A percentile compares a stretch with the other conserved stretches of the same genome.
Evolutionary conservation across 2,888 invertebrate genomes (phyloP).

Genomic region (Limnephilus lunatus): DNA sequence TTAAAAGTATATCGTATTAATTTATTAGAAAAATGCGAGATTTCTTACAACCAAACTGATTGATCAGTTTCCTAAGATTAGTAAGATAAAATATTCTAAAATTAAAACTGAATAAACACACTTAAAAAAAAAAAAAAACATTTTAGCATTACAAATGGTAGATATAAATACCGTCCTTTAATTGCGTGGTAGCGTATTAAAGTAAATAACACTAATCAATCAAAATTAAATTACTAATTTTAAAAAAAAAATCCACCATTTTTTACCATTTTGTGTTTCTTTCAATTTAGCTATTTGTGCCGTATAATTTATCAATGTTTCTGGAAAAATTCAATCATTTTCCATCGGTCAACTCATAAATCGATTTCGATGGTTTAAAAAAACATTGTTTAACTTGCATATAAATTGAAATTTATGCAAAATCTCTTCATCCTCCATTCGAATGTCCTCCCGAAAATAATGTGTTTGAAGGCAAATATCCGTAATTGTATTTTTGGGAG

Average conservation of each 20-base stretch:
- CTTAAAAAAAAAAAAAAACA: no score
- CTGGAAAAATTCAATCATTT: background rate
- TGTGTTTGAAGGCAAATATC: conserved; percentile 7
- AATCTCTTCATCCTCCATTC: conserved; percentile 6
- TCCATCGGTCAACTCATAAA: background rate
- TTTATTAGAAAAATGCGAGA: no score
- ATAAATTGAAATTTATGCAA: conserved; percentile 61
- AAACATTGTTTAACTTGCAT: conserved; percentile 52
- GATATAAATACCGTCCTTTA: no score
- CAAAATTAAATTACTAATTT: no score
- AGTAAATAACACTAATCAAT: no score
- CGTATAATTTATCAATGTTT: background rate
- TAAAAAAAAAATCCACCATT: background rate
- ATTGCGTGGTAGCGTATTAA: no score
- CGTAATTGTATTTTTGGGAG: conserved; percentile 7
- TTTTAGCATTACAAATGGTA: no score
- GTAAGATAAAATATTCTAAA: no score
- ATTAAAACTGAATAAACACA: no score
- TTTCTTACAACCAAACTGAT: no score
- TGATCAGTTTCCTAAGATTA: no score
- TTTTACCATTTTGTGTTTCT: background rate
- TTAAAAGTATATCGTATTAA: no score
- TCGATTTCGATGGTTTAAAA: background rate
- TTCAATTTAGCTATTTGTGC: background rate
- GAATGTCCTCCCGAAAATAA: background rate